A percentile compares a stretch with the other conserved stretches of the same genome.
phyloP scores from a whole-genome alignment of 2,888 invertebrate genomes.

The Cremastobaeus sp. region DNA sequence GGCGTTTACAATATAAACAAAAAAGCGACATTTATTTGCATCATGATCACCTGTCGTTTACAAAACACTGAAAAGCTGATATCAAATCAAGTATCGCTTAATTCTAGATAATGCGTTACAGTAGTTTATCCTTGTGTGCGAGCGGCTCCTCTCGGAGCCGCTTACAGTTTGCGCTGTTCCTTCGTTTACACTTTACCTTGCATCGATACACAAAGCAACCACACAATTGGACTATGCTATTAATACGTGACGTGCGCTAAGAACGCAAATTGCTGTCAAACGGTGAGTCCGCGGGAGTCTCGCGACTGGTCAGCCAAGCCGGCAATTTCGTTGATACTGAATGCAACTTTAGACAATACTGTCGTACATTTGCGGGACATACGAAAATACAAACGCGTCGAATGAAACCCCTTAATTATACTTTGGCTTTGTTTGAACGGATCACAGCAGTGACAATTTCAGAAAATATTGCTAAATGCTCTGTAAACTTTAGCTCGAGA shows the following conservation, averaged over 20 bases:
- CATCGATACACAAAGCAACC: slow-evolving; percentile 22
- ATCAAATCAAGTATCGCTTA: slow-evolving; percentile 53
- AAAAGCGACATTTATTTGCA: slow-evolving; percentile 58
- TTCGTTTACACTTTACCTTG: neutral
- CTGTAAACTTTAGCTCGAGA: too few relatives aligned
- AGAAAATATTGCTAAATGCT: slow-evolving; percentile 26
- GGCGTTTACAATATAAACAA: slow-evolving; percentile 51
- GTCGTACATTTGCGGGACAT: slow-evolving; percentile 15
- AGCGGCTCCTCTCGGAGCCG: neutral
- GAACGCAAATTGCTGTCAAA: slow-evolving; percentile 21
- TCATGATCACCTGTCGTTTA: slow-evolving; percentile 37
- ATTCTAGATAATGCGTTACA: slow-evolving; percentile 47
- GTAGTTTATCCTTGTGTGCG: slow-evolving; percentile 28
- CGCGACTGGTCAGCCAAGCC: slow-evolving; percentile 4
- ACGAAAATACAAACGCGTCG: slow-evolving; percentile 44
- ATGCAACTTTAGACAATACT: slow-evolving; percentile 40
- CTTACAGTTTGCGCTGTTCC: neutral
- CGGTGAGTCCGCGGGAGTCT: neutral
- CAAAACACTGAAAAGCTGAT: slow-evolving; percentile 58
- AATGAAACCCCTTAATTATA: slow-evolving; percentile 36
- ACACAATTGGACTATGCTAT: slow-evolving; percentile 29
- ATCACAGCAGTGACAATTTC: slow-evolving; percentile 11
- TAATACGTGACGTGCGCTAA: slow-evolving; percentile 19
- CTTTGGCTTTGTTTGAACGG: slow-evolving; percentile 17
- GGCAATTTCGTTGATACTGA: slow-evolving; percentile 41